A percentile compares a stretch with the other conserved stretches of the same genome.
These are phyloP conservation scores for Pantherophis alleghaniensis DNA, from an alignment of 2,797 vertebrate genomes.

Conservation along the genomic window DNA sequence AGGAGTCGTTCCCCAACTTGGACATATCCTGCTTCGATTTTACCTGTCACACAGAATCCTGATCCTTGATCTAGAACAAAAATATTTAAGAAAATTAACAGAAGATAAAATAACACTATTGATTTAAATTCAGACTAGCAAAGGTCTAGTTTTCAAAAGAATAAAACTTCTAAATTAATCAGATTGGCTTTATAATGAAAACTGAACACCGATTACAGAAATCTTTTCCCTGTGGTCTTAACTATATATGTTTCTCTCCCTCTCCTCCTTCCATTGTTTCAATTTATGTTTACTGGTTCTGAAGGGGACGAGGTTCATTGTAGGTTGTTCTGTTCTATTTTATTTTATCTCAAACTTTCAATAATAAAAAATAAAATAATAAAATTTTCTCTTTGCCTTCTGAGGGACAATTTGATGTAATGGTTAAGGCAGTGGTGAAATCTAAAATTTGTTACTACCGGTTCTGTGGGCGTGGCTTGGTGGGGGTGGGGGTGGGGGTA, in stretches of 20 bases:
- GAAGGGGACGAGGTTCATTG: not conserved
- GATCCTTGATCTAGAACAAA: conserved; percentile 90
- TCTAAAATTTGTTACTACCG: too few species aligned
- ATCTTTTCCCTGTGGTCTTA: conserved; percentile 41
- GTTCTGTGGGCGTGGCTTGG: too few species aligned
- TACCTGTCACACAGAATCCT: conserved; percentile 96
- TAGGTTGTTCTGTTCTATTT: not conserved
- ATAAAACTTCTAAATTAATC: conserved; percentile 45
- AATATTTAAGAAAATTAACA: conserved; percentile 11
- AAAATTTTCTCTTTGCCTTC: not conserved
- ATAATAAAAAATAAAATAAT: not conserved
- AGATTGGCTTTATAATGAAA: conserved; percentile 56
- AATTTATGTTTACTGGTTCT: not conserved
- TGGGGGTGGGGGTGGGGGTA: too few species aligned
- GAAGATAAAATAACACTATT: not conserved
- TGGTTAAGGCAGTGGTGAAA: not conserved
- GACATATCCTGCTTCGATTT: conserved; percentile 95
- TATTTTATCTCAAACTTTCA: not conserved
- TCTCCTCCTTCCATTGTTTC: not conserved
- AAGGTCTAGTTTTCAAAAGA: conserved; percentile 30
- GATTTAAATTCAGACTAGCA: not conserved
- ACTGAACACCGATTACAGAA: conserved; percentile 56
- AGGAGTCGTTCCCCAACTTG: conserved; percentile 89
- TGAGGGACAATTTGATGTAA: not conserved
- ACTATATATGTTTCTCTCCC: not conserved